Percentiles rank a stretch among this genome's conserved stretches.
phyloP scores from a whole-genome alignment of 2,888 invertebrate species.

The Lepidonotus clava region DNA sequence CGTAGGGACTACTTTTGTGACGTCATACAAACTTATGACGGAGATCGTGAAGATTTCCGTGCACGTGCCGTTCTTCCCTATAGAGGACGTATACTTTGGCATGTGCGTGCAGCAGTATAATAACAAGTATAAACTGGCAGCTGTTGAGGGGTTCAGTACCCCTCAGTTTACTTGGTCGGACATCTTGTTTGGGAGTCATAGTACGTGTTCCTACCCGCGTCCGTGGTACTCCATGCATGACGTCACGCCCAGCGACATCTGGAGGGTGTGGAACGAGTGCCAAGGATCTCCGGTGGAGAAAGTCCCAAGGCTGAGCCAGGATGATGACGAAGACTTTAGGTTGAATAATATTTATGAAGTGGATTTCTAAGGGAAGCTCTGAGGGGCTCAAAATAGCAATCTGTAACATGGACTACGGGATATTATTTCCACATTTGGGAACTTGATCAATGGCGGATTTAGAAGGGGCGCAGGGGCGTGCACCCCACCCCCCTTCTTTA shows the following conservation, averaged over 20 bases:
- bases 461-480: too few species aligned
- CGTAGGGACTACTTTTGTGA: slow-evolving; percentile 25
- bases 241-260: not conserved
- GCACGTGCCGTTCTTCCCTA: slow-evolving; percentile 30
- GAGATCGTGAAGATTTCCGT: slow-evolving; percentile 33
- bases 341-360: not conserved
- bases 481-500: too few species aligned
- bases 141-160: not conserved
- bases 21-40: slow-evolving; percentile 21
- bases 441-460: too few species aligned
- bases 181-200: not conserved
- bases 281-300: not conserved
- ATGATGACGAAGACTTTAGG: slow-evolving; percentile 8
- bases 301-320: not conserved
- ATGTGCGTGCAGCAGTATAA: slow-evolving; percentile 32
- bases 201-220: not conserved
- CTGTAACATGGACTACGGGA: too few species aligned
- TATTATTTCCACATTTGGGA: too few species aligned
- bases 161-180: not conserved
- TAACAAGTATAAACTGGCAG: not conserved
- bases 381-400: too few species aligned
- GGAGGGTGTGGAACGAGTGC: not conserved
- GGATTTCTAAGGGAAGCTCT: not conserved
- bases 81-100: slow-evolving; percentile 39
- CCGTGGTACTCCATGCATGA: slow-evolving; percentile 43